phyloP scores from a whole-genome alignment of 2,888 invertebrate genomes.

The Mimachlamys varia region DNA sequence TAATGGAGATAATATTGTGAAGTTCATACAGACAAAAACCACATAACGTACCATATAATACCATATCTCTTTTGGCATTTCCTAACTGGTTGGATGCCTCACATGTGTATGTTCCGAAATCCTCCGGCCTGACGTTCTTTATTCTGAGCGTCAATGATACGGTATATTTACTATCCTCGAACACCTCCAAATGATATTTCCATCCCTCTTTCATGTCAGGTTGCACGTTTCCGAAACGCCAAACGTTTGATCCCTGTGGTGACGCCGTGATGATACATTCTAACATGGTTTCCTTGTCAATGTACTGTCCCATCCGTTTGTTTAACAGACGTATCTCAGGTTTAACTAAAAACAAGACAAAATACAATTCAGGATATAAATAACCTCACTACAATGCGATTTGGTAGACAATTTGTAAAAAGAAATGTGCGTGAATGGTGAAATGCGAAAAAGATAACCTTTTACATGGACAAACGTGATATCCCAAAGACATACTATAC shows the following conservation, averaged over 20 bases:
- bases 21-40: no score
- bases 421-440: no score
- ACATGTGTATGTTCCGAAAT: conserved; percentile 70
- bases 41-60: conserved; percentile 66
- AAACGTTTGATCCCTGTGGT: conserved; percentile 73
- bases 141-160: conserved; percentile 65
- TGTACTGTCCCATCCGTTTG: conserved; percentile 68
- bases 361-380: neutral
- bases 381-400: no score
- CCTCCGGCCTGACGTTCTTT: conserved; percentile 57
- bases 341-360: conserved; percentile 57
- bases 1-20: no score
- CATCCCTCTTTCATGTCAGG: conserved; percentile 42
- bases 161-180: conserved; percentile 55
- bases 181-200: conserved; percentile 70
- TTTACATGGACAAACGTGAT: no score
- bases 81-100: conserved; percentile 68
- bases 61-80: conserved; percentile 56
- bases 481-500: no score
- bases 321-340: conserved; percentile 68
- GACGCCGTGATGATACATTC: conserved; percentile 76
- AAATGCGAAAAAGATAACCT: no score
- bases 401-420: no score
- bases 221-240: conserved; percentile 65
- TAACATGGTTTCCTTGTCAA: conserved; percentile 73